Evolutionary conservation across 2,113 vertebrate species (phyloP).

Genomic region (Nibea albiflora): DNA sequence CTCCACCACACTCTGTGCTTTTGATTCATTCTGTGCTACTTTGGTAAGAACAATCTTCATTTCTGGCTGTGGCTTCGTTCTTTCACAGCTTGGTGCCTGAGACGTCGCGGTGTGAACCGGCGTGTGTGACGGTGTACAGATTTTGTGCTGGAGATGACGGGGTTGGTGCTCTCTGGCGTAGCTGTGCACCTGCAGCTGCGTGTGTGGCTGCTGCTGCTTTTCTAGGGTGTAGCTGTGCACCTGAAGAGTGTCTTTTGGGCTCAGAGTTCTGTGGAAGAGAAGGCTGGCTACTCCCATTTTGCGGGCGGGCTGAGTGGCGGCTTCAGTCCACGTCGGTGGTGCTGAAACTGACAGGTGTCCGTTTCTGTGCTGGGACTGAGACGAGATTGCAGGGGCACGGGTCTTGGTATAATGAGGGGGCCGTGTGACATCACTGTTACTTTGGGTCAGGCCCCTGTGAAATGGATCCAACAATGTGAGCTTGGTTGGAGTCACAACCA

Average conservation of each 20-base stretch:
- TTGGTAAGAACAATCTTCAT: constrained; percentile 4
- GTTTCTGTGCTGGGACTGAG: constrained; percentile 68
- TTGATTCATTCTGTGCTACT: not conserved
- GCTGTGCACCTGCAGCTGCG: constrained; percentile 74
- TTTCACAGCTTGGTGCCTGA: constrained; percentile 17
- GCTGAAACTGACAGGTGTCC: constrained; percentile 69
- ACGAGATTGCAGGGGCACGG: constrained; percentile 54
- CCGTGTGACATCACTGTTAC: constrained; percentile 26
- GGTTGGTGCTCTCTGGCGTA: constrained; percentile 77
- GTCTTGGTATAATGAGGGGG: constrained; percentile 66
- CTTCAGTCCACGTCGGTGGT: constrained; percentile 50
- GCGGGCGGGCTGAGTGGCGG: constrained; percentile 55
- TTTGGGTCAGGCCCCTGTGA: constrained; percentile 61
- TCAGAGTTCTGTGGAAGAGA: constrained; percentile 85
- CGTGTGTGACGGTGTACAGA: not conserved
- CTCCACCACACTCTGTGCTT: constrained; percentile 22
- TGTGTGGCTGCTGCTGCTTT: constrained; percentile 65
- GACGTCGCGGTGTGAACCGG: constrained; percentile 28
- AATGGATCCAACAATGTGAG: constrained; percentile 77
- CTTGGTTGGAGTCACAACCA: constrained; percentile 80
- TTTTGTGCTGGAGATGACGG: constrained; percentile 60
- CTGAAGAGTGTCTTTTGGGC: constrained; percentile 86
- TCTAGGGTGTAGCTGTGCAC: constrained; percentile 88
- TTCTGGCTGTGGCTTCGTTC: constrained; percentile 14
- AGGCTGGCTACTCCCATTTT: constrained; percentile 88